Evolutionary conservation across 2,113 vertebrate species (phyloP), one percentile per base, ranked within the genome.

Genomic region (Calidris pygmaea): DNA sequence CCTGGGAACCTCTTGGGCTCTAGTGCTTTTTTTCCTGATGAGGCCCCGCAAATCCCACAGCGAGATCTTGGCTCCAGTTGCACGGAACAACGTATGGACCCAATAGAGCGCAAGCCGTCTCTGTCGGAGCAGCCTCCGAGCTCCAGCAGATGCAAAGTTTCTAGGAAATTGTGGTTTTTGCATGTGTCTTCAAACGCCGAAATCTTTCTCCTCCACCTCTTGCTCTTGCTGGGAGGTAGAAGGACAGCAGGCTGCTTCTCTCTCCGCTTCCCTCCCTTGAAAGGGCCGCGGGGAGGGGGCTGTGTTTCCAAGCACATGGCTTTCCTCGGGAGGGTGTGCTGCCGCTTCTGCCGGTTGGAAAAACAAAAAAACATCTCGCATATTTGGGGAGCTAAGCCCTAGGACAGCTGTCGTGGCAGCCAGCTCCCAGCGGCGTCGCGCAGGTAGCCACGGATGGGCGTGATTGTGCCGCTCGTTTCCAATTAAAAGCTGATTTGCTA

Each of bases 81-180:
- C 59, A 9, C 2, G 1, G 58, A 4, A 3, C 7, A 70, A 84
- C 70, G 93, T 93, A 89, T 96, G 96, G 96, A 95, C 93, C 86
- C 85, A 90, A 94, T 95, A 90, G 10, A 96, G 73, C 10, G 3
- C 79, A 12, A 27, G 21, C 45, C 17, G 8, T 17, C 23, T 70
- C 48, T 56, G 66, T 88, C 89, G 84, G 73, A 84, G 84, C 79
- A 68, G 85, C 78, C 70, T 3, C 70, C 0, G 7, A 56, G 89
- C 89, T 82, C 85, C 76, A 60, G 83, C 93, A 96, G 96, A 97
- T 92, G 93, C 76, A 56, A 83, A 89, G 63, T 45, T 95, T 95
- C 70, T 62, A 91, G 94, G 93, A 90, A 95, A 92, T 4, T 77
- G 82, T 85, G 94, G 87, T 24, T 78, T 93, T 47, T 84, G 24